A percentile compares a stretch with the other conserved stretches of the same genome.
Evolutionary conservation across 2,113 vertebrate species (phyloP).

Genomic region (Labeo rohita): DNA sequence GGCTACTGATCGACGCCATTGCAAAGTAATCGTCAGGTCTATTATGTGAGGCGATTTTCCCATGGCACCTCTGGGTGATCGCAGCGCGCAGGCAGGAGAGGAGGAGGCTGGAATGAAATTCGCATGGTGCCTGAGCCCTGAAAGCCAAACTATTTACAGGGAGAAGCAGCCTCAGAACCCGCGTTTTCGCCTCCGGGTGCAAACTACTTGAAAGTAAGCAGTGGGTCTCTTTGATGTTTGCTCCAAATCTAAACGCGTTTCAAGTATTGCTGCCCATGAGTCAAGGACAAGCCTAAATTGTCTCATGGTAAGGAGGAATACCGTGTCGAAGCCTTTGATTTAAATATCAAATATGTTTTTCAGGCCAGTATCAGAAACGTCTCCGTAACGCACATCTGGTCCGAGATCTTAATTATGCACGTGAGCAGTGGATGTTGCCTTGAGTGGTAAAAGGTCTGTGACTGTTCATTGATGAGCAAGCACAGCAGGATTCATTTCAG

Average conservation of each 20-base stretch:
- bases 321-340: slow-evolving; percentile 53
- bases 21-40: slow-evolving; percentile 73
- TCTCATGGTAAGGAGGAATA: slow-evolving; percentile 67
- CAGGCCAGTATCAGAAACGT: slow-evolving; percentile 54
- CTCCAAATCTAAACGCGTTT: slow-evolving; percentile 79
- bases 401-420: slow-evolving; percentile 57
- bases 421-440: slow-evolving; percentile 60
- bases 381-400: slow-evolving; percentile 66
- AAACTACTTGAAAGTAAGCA: slow-evolving; percentile 80
- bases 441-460: slow-evolving; percentile 64
- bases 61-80: slow-evolving; percentile 66
- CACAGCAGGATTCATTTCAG: slow-evolving; percentile 64
- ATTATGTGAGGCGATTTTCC: slow-evolving; percentile 72
- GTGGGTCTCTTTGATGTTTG: slow-evolving; percentile 79
- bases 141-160: slow-evolving; percentile 77
- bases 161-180: slow-evolving; percentile 73
- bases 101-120: slow-evolving; percentile 59
- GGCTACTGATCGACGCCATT: slow-evolving; percentile 71
- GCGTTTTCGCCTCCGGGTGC: slow-evolving; percentile 72
- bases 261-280: slow-evolving; percentile 75
- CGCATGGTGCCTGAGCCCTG: slow-evolving; percentile 66
- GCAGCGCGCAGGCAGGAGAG: slow-evolving; percentile 48
- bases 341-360: slow-evolving; percentile 66
- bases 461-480: slow-evolving; percentile 64
- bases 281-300: slow-evolving; percentile 78